Base-by-base conservation (phyloP, 2,797 vertebrate genomes). In the Ataeniobius toweri region DNA sequence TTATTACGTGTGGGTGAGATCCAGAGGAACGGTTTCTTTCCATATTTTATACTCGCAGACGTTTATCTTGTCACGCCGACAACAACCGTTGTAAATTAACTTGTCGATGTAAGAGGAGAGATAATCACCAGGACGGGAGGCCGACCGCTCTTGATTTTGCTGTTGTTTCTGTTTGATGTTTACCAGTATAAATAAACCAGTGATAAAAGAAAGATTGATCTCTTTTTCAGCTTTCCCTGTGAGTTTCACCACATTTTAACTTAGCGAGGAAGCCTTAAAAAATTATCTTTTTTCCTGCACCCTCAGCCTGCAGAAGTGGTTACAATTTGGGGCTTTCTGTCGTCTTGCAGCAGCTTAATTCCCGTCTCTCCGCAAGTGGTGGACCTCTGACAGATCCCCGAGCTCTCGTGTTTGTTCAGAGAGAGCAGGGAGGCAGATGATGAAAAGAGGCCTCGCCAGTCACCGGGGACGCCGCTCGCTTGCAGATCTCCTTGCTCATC, bases 151-250 rank as follows among this genome's bases (percentile, higher is more conserved):
- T 94, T 94, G 93, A 93, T 93, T 94, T 94, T 93, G 94, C 91
- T 93, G 94, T 94, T 94, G 92, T 94, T 95, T 94, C 93, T 94
- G 94, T 95, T 94, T 91, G 94, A 94, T 95, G 94, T 94, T 94
- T 93, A 94, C 90, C 88, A 94, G 91, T 94, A 94, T 92, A 91
- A 95, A 94, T 94, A 95, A 95, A 94, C 80, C 90, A 89, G 91
- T 94, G 89, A 91, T 86, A 85, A 92, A 93, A 93, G 78, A 84
- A 92, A 82, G 70, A 86, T 85, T 81, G 16, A 85, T 86, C 76
- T 92, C 71, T 76, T 89, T 89, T 80, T 76, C 84, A 78, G 31
- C 44, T 70, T 31, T 44, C 73, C 65, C 74, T 41, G 53, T 81
- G 65, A 70, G 75, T 74, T 71, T 74, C 39, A 13, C 44, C 67